Evolutionary conservation across 2,797 vertebrate species (phyloP), one percentile per base, ranked within the genome.

Genomic region (Rhinophrynus dorsalis): DNA sequence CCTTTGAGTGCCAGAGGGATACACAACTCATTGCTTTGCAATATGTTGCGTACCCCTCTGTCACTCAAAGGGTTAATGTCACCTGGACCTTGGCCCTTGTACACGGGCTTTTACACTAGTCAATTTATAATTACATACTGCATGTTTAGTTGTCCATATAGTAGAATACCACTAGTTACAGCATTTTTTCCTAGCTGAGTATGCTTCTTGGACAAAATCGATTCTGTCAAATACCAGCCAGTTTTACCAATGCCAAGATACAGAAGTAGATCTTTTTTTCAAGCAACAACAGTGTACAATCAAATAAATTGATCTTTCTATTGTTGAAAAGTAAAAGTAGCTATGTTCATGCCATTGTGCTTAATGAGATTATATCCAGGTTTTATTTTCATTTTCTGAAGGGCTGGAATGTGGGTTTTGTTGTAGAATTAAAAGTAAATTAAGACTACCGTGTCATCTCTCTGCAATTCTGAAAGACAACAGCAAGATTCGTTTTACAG

Each of bases 391-490:
- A 44, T 60, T 30, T 61, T 35, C 26, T n/a, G 20, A 44, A 23
- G 44, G 47, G 21, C 26, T 11, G n/a, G 9, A 17, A 26, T 57
- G 37, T 33, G 23, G 10, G 47, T 30, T 67, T 35, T 57, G 18
- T 20, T 11, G 29, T 33, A 27, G 38, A 32, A 65, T 54, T 54
- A 67, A 67, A 67, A 57, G 40, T 67, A 56, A 48, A 67, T 47
- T 18, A 47, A 67, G 18, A 48, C 29, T 47, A 20, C 11, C 11
- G 32, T 45, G 30, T 40, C 48, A 54, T 30, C 48, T 17, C n/a
- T 65, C 48, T 54, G 37, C 38, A 38, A 9, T 65, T 38, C 35
- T 47, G 6, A 47, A 55, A 57, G 20, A 37, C 40, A 52, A 52
- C 29, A 44, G 17, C 15, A 67, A 50, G 3, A 58, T 50, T 10